Base-by-base conservation (phyloP, 2,888 invertebrate species). In the Eulithis testata region DNA sequence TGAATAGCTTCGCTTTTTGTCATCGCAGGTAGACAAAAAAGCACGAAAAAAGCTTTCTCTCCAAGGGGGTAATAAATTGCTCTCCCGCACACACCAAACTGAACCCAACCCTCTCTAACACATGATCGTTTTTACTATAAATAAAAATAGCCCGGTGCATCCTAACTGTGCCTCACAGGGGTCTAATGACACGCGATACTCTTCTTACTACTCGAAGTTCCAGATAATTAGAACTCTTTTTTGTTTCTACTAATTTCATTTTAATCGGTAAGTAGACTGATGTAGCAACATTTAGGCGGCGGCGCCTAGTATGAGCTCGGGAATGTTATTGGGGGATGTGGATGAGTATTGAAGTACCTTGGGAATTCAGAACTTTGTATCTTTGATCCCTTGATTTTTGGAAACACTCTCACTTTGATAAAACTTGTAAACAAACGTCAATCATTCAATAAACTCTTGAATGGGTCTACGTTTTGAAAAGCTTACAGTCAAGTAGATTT, bases 141-240 rank as follows among this genome's bases (percentile, higher is more conserved):
- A 11, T 14, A 57, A 55, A 63, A 55, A 63, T 49, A 56, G 37
- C 36, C 63, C 45, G 65, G 58, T 40, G 64, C 55, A 72, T 68
- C 65, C 49, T 60, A 65, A 65, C 58, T 56, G 49, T 21, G 45
- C 71, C 65, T 80, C 80, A 85, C 86, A 85, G 87, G 89, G 89
- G 88, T 89, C 89, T 88, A 89, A 90, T 88, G 89, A 88, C 87
- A 87, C 86, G 83, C 82, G 86, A 84, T 80, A 81, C 77, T 83
- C 85, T 87, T 86, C 81, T 73, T 80, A 83, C 83, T 51, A 82
- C 79, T 79, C 63, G 71, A 80, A 64, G 77, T 83, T 81, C 79
- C 78, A 81, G 85, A 87, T 88, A 88, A 90, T 90, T 88, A 86
- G 80, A 84, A 82, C 76, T 78, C 73, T 78, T 76, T 78, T 79